Evolutionary conservation across 2,113 vertebrate genomes (phyloP), one percentile per base, ranked within the genome.

Genomic region (Mus pahari): DNA sequence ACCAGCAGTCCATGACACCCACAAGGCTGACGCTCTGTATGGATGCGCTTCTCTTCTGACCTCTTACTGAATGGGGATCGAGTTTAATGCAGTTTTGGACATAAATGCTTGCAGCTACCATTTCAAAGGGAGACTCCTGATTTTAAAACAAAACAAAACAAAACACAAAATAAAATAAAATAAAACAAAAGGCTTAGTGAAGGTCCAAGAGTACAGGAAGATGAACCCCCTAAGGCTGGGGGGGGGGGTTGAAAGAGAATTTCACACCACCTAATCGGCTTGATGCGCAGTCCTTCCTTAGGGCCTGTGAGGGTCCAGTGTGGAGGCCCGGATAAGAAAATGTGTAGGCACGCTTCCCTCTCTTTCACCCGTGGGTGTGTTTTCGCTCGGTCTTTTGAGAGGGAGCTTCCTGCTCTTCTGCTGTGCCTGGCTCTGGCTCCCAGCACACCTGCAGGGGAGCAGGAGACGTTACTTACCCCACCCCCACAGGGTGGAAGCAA

Each of bases 111-210:
- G 19, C 89, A 24, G 75, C 74, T 93, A 36, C 79, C 36, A 28
- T 94, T 95, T 92, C 17, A 28, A 94, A 95, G 62, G 31, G 89
- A 58, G 31, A 94, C 58, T 74, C 58, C 14, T 88, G 53, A 86
- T 70, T 77, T 93, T 96, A 84, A n/a, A n/a, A n/a, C n/a, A n/a
- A n/a, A n/a, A n/a, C n/a, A n/a, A n/a, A n/a, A n/a, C n/a, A n/a
- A n/a, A n/a, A n/a, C n/a, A n/a, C n/a, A n/a, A n/a, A n/a, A n/a
- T 48, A 48, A 48, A 48, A 48, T 6, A 48, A 48, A 48, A n/a
- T n/a, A n/a, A n/a, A 48, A 48, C 5, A 90, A 95, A 86, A 94
- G 55, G 14, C n/a, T 78, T 82, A 55, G 71, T 9, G 0, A 96
- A 62, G 45, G 89, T 87, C 68, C 60, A 75, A 74, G 90, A 81